These are phyloP conservation scores for Peucedramus taeniatus DNA, from an alignment of 2,113 vertebrate genomes.

Conservation along the genomic window DNA sequence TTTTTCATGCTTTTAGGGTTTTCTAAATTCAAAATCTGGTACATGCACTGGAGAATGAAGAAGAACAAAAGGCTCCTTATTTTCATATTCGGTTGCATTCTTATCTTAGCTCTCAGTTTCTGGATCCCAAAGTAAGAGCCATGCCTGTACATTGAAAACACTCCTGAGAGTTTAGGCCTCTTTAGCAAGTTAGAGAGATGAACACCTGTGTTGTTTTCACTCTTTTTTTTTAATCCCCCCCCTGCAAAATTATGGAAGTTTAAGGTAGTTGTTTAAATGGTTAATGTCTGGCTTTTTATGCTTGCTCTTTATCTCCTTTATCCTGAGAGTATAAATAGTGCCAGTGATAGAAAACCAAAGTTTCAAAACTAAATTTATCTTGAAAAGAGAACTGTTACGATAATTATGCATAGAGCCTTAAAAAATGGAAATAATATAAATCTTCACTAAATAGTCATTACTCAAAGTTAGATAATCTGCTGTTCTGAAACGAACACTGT, in stretches of 20 bases:
- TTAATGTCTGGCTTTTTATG: neutral
- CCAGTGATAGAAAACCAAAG: neutral
- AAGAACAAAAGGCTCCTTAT: conserved; percentile 68
- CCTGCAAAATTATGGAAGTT: neutral
- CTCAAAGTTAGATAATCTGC: neutral
- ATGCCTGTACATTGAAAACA: neutral
- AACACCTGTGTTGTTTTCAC: neutral
- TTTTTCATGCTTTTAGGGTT: conserved; percentile 14
- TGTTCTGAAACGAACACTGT: neutral
- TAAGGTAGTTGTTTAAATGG: neutral
- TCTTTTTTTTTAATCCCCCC: neutral
- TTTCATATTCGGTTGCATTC: conserved; percentile 72
- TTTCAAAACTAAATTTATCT: neutral
- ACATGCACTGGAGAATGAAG: conserved; percentile 57
- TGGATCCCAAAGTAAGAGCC: neutral
- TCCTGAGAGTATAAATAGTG: neutral
- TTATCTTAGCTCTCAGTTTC: conserved; percentile 53
- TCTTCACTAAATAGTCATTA: neutral
- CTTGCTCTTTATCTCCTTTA: neutral
- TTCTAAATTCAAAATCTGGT: conserved; percentile 50
- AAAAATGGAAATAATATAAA: neutral
- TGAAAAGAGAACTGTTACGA: neutral
- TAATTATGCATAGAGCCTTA: neutral
- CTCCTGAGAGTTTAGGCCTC: neutral
- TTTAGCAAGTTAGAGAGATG: neutral